These are phyloP conservation scores for Xestia sexstrigata DNA, from an alignment of 2,888 invertebrate species.

Conservation along the genomic window DNA sequence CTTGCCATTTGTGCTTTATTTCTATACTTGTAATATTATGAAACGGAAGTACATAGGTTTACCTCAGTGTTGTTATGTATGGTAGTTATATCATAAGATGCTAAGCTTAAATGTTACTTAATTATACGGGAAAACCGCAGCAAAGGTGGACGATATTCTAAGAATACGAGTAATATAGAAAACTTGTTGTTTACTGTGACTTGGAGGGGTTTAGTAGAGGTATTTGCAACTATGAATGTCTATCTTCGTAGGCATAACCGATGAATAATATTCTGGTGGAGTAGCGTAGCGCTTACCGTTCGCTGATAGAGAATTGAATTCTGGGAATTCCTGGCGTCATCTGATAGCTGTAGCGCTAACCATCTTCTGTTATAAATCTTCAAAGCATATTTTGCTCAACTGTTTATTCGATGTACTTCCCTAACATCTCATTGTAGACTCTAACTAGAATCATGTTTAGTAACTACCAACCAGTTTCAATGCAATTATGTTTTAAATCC, in stretches of 20 bases:
- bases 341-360: slow-evolving; percentile 52
- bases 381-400: slow-evolving; percentile 62
- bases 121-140: slow-evolving; percentile 51
- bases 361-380: slow-evolving; percentile 46
- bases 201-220: slow-evolving; percentile 4
- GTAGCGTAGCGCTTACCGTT: slow-evolving; percentile 41
- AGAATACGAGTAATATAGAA: slow-evolving; percentile 26
- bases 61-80: slow-evolving; percentile 14
- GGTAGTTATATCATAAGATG: slow-evolving; percentile 25
- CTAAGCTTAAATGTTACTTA: slow-evolving; percentile 25
- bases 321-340: slow-evolving; percentile 61
- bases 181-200: slow-evolving; percentile 7
- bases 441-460: neutral
- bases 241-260: slow-evolving; percentile 31
- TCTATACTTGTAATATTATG: slow-evolving; percentile 32
- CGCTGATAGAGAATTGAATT: slow-evolving; percentile 62
- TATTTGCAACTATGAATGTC: slow-evolving; percentile 30
- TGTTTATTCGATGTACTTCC: slow-evolving; percentile 1
- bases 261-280: slow-evolving; percentile 52
- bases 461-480: slow-evolving; percentile 5
- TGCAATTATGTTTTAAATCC: neutral
- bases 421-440: slow-evolving; percentile 4
- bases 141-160: slow-evolving; percentile 32
- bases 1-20: slow-evolving; percentile 27
- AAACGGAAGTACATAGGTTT: slow-evolving; percentile 27